Percentiles rank a stretch among this genome's conserved stretches.
Conservation (phyloP, 2,888 invertebrate species). For the Diabrotica balteata region DNA sequence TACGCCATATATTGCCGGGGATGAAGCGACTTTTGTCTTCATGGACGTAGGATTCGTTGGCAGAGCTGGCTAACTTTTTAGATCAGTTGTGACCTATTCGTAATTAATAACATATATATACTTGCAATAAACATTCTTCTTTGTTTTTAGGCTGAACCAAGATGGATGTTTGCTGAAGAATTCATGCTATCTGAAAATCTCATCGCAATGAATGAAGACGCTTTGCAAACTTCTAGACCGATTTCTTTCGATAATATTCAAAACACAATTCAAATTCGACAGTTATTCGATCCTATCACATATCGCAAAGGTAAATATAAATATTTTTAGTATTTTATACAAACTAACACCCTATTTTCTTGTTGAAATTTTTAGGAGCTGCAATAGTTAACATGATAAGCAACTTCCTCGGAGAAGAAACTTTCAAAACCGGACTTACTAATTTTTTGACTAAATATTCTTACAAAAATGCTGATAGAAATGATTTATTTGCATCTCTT, state of each 20-base stretch:
- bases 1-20: too few relatives aligned
- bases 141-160: conserved; percentile 62
- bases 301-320: conserved; percentile 67
- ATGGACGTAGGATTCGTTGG: too few relatives aligned
- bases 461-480: conserved; percentile 69
- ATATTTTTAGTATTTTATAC: neutral
- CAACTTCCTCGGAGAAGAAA: conserved; percentile 70
- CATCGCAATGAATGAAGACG: conserved; percentile 67
- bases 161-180: conserved; percentile 67
- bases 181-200: conserved; percentile 65
- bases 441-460: conserved; percentile 63
- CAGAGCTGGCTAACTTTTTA: too few relatives aligned
- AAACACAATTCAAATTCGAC: conserved; percentile 68
- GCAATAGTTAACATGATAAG: conserved; percentile 77
- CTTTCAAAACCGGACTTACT: conserved; percentile 64
- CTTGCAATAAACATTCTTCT: too few relatives aligned
- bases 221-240: conserved; percentile 69
- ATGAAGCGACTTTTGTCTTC: too few relatives aligned
- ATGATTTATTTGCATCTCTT: conserved; percentile 73
- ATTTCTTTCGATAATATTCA: conserved; percentile 69
- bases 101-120: too few relatives aligned
- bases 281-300: conserved; percentile 76
- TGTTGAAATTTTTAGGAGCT: conserved; percentile 62
- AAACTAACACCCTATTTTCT: too few relatives aligned
- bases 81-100: too few relatives aligned